Evolutionary conservation across 2,113 vertebrate genomes (phyloP).

Genomic region (Poeciliopsis turrubarensis): DNA sequence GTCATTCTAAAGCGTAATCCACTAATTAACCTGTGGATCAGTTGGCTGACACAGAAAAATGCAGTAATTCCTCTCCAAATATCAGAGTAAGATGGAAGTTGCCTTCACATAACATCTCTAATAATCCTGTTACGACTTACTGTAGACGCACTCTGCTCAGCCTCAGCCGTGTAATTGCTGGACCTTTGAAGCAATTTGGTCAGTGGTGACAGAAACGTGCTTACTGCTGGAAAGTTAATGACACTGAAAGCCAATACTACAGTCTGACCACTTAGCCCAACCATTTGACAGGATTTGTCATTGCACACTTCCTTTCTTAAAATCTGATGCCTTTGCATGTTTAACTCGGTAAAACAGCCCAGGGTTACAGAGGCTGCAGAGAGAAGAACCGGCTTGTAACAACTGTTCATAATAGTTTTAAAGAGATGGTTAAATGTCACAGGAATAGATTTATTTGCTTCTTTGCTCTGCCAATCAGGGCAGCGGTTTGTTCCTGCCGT

Average conservation of each 20-base stretch:
- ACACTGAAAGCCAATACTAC: slow-evolving; percentile 76
- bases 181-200: slow-evolving; percentile 81
- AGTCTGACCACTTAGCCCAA: slow-evolving; percentile 60
- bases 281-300: slow-evolving; percentile 62
- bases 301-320: slow-evolving; percentile 45
- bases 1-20: slow-evolving; percentile 78
- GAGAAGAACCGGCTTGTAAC: background rate
- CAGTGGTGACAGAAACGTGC: slow-evolving; percentile 79
- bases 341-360: slow-evolving; percentile 1
- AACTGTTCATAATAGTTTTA: slow-evolving; percentile 27
- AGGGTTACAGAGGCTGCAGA: slow-evolving; percentile 7
- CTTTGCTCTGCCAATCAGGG: slow-evolving; percentile 56
- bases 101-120: slow-evolving; percentile 58
- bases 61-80: slow-evolving; percentile 51
- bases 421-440: slow-evolving; percentile 26
- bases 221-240: slow-evolving; percentile 81
- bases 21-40: slow-evolving; percentile 71
- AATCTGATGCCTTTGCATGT: slow-evolving; percentile 26
- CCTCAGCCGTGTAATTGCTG: slow-evolving; percentile 75
- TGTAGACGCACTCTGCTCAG: slow-evolving; percentile 75
- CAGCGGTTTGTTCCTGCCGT: slow-evolving; percentile 36
- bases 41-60: slow-evolving; percentile 56
- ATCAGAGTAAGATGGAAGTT: slow-evolving; percentile 49
- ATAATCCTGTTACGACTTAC: slow-evolving; percentile 77
- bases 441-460: slow-evolving; percentile 53